Conservation (phyloP, 2,797 vertebrate genomes). For the Lagodon rhomboides region DNA sequence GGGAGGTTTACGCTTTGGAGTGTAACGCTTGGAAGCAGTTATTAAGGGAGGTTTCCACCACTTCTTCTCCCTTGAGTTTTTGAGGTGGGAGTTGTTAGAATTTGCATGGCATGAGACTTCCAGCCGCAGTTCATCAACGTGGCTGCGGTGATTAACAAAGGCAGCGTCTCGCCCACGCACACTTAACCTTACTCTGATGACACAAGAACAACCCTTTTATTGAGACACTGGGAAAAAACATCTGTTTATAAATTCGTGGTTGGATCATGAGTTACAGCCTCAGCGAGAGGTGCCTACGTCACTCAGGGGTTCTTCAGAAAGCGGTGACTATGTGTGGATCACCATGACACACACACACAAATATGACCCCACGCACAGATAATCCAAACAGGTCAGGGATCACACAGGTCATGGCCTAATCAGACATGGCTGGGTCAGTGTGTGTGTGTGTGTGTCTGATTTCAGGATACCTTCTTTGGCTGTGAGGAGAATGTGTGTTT, state of each 20-base stretch:
- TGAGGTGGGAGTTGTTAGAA: conserved; percentile 55
- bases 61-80: conserved; percentile 41
- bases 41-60: conserved; percentile 44
- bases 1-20: conserved; percentile 50
- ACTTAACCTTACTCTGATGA: conserved; percentile 22
- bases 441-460: conserved; percentile 25
- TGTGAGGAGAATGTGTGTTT: conserved; percentile 34
- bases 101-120: conserved; percentile 58
- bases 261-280: conserved; percentile 28
- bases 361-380: conserved; percentile 57
- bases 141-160: conserved; percentile 68
- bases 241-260: conserved; percentile 56
- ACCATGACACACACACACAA: conserved; percentile 31
- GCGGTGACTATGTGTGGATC: conserved; percentile 21
- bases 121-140: conserved; percentile 62
- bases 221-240: conserved; percentile 33
- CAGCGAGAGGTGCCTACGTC: conserved; percentile 16
- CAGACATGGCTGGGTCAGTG: conserved; percentile 41
- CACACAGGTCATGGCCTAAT: conserved; percentile 63
- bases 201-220: conserved; percentile 34
- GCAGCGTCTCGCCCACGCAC: conserved; percentile 39
- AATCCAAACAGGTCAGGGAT: conserved; percentile 62
- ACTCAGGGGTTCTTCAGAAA: conserved; percentile 29
- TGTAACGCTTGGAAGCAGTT: conserved; percentile 60
- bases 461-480: conserved; percentile 37